Evolutionary conservation across 2,888 invertebrate species (phyloP), one percentile per base, ranked within the genome.

Genomic region (Dryomyza anilis): DNA sequence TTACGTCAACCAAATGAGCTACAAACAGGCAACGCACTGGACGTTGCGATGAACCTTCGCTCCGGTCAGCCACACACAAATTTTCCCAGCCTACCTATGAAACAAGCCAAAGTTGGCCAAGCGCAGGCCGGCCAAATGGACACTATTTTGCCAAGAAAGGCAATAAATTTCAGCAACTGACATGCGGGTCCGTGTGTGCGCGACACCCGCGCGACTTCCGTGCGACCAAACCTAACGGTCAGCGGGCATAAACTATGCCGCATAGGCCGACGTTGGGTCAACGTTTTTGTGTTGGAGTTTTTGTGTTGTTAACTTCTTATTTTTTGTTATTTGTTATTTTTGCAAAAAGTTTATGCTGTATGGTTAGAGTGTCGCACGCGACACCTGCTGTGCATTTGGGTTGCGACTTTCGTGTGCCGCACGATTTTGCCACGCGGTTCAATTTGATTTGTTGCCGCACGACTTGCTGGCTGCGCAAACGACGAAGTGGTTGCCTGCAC

Each of bases 141-240:
- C 71, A 72, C 68, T 69, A 73, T 74, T 74, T 75, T 74, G 73
- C 75, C 71, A 59, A 73, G 72, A 69, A 71, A 71, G 62, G 67
- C 67, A 30, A 69, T 73, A 73, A 73, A 74, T 73, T 71, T 63
- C 12, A 45, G 45, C 53, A 55, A 46, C 21, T 55, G 55, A 55
- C 55, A 23, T 55, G 55, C 36, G 33, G 52, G 29, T 36, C 19
- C n/a, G n/a, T n/a, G n/a, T 19, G 6, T 12, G 14, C 55, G 4
- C 19, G 10, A n/a, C 14, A 33, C 29, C 33, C 27, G n/a, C 16
- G 21, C 27, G 12, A 19, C 23, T 25, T 3, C 27, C 21, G 8
- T 25, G 10, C 3, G 23, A 10, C 25, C 14, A 23, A 25, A 25
- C 50, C 23, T 14, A 19, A 19, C 5, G n/a, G 23, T 10, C 48